Evolutionary conservation across 1,140 invertebrate species (phyloP).

Genomic region (Heliconius nattereri): DNA sequence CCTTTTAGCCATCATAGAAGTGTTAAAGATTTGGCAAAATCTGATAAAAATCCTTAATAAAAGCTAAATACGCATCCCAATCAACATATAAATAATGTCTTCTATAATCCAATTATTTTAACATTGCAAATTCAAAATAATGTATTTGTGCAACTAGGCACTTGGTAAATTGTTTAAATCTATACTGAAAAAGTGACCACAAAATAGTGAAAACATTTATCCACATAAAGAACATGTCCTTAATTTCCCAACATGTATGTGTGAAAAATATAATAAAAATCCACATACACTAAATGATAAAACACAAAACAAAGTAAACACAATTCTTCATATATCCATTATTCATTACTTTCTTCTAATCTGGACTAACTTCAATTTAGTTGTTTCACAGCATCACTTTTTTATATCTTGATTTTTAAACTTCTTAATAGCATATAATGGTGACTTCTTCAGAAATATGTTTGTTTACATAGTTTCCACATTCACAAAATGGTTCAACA

Average conservation of each 20-base stretch:
- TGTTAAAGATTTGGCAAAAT: slow-evolving; percentile 50
- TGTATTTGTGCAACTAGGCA: slow-evolving; percentile 49
- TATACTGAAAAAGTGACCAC: slow-evolving; percentile 77
- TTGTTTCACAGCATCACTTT: background rate
- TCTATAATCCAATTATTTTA: slow-evolving; percentile 37
- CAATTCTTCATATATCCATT: slow-evolving; percentile 10
- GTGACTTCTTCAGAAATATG: too few species aligned
- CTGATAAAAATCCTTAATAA: slow-evolving; percentile 42
- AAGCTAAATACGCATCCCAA: slow-evolving; percentile 47
- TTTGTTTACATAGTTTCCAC: background rate
- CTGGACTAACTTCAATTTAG: slow-evolving; percentile 8
- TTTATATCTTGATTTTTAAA: slow-evolving; percentile 1
- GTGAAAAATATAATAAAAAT: slow-evolving; percentile 14
- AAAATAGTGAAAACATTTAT: slow-evolving; percentile 70
- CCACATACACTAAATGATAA: slow-evolving; percentile 15
- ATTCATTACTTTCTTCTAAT: slow-evolving; percentile 10
- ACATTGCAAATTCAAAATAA: slow-evolving; percentile 53
- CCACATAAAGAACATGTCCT: slow-evolving; percentile 43
- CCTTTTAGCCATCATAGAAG: slow-evolving; percentile 59
- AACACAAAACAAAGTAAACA: slow-evolving; percentile 5
- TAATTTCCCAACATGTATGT: slow-evolving; percentile 23
- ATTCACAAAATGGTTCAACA: slow-evolving; percentile 17
- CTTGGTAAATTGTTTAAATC: slow-evolving; percentile 68
- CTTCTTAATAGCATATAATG: slow-evolving; percentile 6
- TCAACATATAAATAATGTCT: slow-evolving; percentile 34